Base-by-base conservation (phyloP, 2,797 vertebrate species). In the Pantherophis vulpinus region DNA sequence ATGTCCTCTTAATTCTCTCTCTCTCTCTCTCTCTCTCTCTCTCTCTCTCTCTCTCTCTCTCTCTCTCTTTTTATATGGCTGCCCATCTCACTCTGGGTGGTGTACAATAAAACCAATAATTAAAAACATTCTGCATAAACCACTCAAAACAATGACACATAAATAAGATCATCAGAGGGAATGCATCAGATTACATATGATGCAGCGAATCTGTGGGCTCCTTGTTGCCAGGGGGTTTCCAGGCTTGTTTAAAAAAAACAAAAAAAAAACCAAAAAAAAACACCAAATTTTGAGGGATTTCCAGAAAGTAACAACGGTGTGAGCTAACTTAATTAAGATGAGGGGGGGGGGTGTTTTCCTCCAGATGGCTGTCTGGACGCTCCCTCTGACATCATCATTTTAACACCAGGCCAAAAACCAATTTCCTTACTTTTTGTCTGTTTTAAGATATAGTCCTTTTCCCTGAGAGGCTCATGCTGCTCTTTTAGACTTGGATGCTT, bases 1-100 rank as follows among this genome's bases (percentile, higher is more conserved):
- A 0, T 29, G 14, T 74, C 66, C 14, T 32, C n/a, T 8, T 74
- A 74, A 74, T 1, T 3, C 4, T 0, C 9, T 2, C 29, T 14
- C 13, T 2, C 25, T 5, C 29, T n/a, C 4, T 1, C 4, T 14
- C 63, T 6, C 13, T 2, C 25, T 0, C 29, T 8, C 5, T 13
- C 23, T 16, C 63, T 11, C 27, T 14, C 12, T 4, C 12, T 12
- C 27, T 11, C 61, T 5, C 12, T 2, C 61, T 29, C 25, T n/a
- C 29, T 18, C n/a, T 32, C n/a, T 74, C 66, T 74, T 37, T 14
- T 4, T 42, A 20, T 79, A 37, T 20, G 32, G 32, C 32, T 18
- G 8, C 37, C 8, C 20, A 25, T 83, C 74, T 83, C 74, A 83
- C 42, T 47, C 20, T 83, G 42, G 20, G 79, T 47, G 79, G 42